These are phyloP conservation scores for Aplidium turbinatum DNA, from an alignment of 23 tunicate genomes.

Conservation along the genomic window DNA sequence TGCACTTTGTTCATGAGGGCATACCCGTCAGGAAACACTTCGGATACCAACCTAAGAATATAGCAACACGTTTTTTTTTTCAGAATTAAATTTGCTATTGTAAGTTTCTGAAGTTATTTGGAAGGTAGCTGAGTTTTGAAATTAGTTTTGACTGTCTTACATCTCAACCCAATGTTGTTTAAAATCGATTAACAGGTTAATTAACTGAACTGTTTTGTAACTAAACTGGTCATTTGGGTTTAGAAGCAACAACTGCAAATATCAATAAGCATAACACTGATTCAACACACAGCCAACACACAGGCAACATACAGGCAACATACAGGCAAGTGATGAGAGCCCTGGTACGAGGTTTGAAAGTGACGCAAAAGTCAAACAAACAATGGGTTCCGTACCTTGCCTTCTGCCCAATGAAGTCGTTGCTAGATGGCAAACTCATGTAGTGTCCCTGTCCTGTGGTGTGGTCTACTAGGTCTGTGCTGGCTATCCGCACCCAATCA, in stretches of 20 bases:
- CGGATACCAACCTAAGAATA: slow-evolving; percentile 65
- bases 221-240: too few species aligned
- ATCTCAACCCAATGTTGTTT: too few species aligned
- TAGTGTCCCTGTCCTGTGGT: slow-evolving; percentile 76
- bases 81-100: neutral
- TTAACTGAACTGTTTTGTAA: too few species aligned
- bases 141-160: too few species aligned
- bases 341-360: too few species aligned
- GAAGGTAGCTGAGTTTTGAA: neutral
- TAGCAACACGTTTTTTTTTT: neutral
- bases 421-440: slow-evolving; percentile 40
- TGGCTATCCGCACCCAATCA: slow-evolving; percentile 78
- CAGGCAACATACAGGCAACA: too few species aligned
- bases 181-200: too few species aligned
- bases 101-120: neutral
- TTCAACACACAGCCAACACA: too few species aligned
- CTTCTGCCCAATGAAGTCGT: slow-evolving; percentile 34
- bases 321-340: too few species aligned
- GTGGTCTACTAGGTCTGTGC: slow-evolving; percentile 56
- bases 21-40: slow-evolving; percentile 60
- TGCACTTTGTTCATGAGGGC: slow-evolving; percentile 13
- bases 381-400: slow-evolving; percentile 35
- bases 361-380: neutral
- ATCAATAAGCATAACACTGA: too few species aligned
- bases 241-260: too few species aligned